Evolutionary conservation across 2,113 vertebrate species (phyloP).

Genomic region (Polypterus senegalus): DNA sequence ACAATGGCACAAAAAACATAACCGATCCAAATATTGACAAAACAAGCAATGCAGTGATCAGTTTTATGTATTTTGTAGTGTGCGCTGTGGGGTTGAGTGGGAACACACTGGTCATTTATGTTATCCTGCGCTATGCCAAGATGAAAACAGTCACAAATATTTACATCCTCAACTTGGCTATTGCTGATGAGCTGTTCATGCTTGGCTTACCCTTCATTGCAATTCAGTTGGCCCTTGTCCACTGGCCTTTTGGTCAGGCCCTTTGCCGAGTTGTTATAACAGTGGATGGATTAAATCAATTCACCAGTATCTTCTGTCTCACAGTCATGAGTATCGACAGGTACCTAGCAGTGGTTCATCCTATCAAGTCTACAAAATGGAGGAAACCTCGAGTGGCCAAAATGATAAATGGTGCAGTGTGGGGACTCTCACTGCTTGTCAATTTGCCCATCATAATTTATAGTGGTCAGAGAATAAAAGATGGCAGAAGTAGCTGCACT

Average conservation of each 20-base stretch:
- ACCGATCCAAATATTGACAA: conserved; percentile 58
- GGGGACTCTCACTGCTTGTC: conserved; percentile 78
- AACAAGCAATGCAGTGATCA: conserved; percentile 79
- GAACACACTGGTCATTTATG: conserved; percentile 87
- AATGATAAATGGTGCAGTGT: conserved; percentile 78
- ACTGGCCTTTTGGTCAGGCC: conserved; percentile 88
- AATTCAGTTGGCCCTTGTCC: conserved; percentile 79
- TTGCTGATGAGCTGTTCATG: conserved; percentile 92
- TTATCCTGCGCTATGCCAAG: conserved; percentile 89
- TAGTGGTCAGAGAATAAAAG: conserved; percentile 62
- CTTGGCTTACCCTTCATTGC: conserved; percentile 85
- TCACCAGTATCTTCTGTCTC: conserved; percentile 95
- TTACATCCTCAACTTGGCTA: conserved; percentile 93
- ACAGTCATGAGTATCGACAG: conserved; percentile 91
- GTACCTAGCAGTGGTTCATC: conserved; percentile 91
- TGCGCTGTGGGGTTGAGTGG: conserved; percentile 79
- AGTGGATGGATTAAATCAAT: conserved; percentile 90
- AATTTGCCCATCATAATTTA: conserved; percentile 93
- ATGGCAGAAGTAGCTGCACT: conserved; percentile 71
- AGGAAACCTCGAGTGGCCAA: conserved; percentile 80
- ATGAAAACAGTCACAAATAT: conserved; percentile 98
- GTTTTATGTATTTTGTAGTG: conserved; percentile 82
- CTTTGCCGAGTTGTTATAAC: conserved; percentile 86
- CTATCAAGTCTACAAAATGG: conserved; percentile 92
- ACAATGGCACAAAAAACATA: conserved; percentile 30